Percentiles rank a stretch among this genome's conserved stretches.
These are phyloP conservation scores for Stenchaetothrips biformis DNA, from an alignment of 2,888 invertebrate species.

Conservation along the genomic window DNA sequence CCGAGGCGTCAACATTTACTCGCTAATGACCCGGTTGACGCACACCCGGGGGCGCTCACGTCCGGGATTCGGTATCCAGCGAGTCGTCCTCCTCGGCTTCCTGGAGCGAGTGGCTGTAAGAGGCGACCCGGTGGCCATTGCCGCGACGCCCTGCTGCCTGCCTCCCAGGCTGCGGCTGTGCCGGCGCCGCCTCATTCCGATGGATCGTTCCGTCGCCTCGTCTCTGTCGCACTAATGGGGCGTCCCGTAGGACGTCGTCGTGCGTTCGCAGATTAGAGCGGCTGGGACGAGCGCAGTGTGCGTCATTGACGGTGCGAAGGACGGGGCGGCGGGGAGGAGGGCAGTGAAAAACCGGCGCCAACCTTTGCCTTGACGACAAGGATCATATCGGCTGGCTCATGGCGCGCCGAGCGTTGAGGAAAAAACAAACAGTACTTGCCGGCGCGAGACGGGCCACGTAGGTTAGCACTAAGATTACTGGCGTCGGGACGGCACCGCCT, in stretches of 20 bases:
- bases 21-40: neutral
- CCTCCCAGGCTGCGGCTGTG: no score
- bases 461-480: neutral
- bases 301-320: neutral
- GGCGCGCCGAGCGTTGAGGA: neutral
- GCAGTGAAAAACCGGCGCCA: neutral
- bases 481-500: no score
- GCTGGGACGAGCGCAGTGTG: neutral
- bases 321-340: neutral
- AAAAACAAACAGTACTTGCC: neutral
- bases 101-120: no score
- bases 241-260: no score
- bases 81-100: no score
- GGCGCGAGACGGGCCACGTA: neutral
- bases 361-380: constrained; percentile 4
- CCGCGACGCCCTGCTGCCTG: no score
- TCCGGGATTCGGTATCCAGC: no score
- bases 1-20: neutral
- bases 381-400: neutral
- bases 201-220: no score
- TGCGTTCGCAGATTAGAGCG: neutral
- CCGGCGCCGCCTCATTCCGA: no score
- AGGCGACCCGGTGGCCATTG: no score
- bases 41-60: neutral
- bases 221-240: no score